Base-by-base conservation (phyloP, 2,888 invertebrate species). In the Diarsia dahlii region DNA sequence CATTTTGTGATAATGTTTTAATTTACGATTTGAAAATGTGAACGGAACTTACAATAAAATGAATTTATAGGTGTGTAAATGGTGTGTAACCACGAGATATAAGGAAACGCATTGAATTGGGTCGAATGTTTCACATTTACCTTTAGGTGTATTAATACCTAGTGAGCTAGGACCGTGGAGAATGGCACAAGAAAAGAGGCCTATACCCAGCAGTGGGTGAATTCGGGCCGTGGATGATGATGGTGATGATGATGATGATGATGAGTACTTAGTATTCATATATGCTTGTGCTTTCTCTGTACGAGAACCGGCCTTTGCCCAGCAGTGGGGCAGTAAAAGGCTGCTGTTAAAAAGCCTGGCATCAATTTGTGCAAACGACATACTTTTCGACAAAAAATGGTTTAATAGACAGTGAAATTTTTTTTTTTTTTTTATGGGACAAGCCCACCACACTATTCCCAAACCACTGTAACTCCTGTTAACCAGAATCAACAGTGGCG, bases 1-100 rank as follows among this genome's bases (percentile, higher is more conserved):
- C 79, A 75, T 82, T 81, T 81, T 79, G 80, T 58, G 64, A 78
- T 78, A 71, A 80, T 74, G 73, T 71, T 74, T 60, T 65, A 71
- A 85, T 69, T 80, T 87, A 79, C 63, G 65, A 74, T 80, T 84
- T 62, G 56, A 56, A 71, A 85, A 76, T 74, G 64, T 63, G 75
- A 64, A 56, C 52, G 58, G 66, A 70, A 70, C 45, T 28, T 56
- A 15, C 48, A 63, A 62, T 69, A 58, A 80, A 74, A 74, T 58
- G 23, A 67, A 73, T 79, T 63, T 73, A 73, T 64, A 70, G 39
- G 70, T 62, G 64, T 60, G 60, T 60, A 60, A 60, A 28, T 56
- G 54, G n/a, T 34, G 39, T 66, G 65, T 62, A 50, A 60, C 52
- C 66, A 45, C 34, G 45, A 54, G 62, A 66, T 75, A 48, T 81